Evolutionary conservation across 2,113 vertebrate species (phyloP).

Genomic region (Callipepla squamata): DNA sequence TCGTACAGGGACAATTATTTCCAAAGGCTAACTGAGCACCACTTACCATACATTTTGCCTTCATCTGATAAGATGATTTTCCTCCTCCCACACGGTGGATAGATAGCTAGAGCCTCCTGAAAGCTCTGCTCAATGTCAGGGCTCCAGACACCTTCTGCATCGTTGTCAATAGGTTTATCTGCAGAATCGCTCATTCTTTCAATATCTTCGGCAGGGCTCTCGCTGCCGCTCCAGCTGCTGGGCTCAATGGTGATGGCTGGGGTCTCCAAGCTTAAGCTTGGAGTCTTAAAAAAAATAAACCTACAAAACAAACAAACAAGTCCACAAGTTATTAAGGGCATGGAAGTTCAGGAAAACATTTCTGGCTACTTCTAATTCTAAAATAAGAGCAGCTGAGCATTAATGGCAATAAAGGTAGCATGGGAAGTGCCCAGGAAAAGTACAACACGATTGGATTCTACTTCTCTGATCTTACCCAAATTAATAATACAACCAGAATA

Average conservation of each 20-base stretch:
- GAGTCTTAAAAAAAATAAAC: constrained; percentile 90
- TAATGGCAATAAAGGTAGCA: accelerated
- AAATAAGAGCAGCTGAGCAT: background rate
- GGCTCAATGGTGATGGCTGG: constrained; percentile 95
- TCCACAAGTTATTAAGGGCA: constrained; percentile 52
- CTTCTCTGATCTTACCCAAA: constrained; percentile 29
- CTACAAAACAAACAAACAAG: constrained; percentile 79
- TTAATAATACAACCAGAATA: constrained; percentile 22
- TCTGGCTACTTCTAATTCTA: background rate
- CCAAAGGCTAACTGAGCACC: constrained; percentile 20
- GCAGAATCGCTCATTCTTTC: constrained; percentile 98
- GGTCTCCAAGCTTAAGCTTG: constrained; percentile 96
- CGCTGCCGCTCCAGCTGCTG: constrained; percentile 99
- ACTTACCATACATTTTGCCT: constrained; percentile 99
- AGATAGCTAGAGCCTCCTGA: constrained; percentile 98
- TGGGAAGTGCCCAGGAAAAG: background rate
- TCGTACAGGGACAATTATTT: background rate
- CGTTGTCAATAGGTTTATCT: constrained; percentile 97
- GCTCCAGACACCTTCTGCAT: constrained; percentile 98
- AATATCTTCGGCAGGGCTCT: constrained; percentile 98
- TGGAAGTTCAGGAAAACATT: background rate
- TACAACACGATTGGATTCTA: background rate
- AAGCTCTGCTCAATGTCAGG: constrained; percentile 99
- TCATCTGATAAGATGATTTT: constrained; percentile 99
- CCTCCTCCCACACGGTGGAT: constrained; percentile 96